Evolutionary conservation across 92 coral and sea anemone species (phyloP), one percentile per base, ranked within the genome.

Genomic region (Zoanthus solanderi): DNA sequence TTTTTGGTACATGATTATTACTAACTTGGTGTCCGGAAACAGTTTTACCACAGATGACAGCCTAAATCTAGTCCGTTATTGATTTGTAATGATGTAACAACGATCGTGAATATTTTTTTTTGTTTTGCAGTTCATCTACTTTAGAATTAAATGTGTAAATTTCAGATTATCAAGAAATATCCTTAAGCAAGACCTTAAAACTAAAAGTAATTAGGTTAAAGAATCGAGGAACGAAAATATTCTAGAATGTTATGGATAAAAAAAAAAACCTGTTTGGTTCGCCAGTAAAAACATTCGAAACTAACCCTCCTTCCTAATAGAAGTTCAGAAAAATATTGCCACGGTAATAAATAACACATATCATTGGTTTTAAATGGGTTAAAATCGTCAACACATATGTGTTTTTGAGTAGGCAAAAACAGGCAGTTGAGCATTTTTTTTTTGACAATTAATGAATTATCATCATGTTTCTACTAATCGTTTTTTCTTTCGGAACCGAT

Each of bases 391-490:
- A 76, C 14, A 30, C 28, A 42, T 14, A 79, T 63, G 12, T 30
- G 8, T 61, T 44, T 79, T 7, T 7, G 15, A 46, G 57, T n/a
- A 18, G 48, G 17, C 7, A 11, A 67, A 63, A 11, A 44, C 44
- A 7, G 34, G 16, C 6, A n/a, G 14, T 50, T 76, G 29, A 7
- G 11, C 13, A 57, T 76, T 50, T 50, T 50, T 14, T 18, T 68
- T 12, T 16, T 47, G 7, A 48, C 37, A 61, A 73, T 31, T 72
- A 61, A 37, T 37, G 42, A 37, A 37, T 37, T 37, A 37, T 37
- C 42, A 37, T 37, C 65, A 44, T 61, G 57, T 61, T 60, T 79
- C 73, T 80, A 63, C 84, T 13, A 30, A 57, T 4, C 42, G 29
- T 32, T 6, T 34, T 34, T 29, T 79, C 37, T 67, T 4, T 50